A percentile compares a stretch with the other conserved stretches of the same genome.
phyloP scores from a whole-genome alignment of 2,797 vertebrate species.

The Macroramphosus scolopax region DNA sequence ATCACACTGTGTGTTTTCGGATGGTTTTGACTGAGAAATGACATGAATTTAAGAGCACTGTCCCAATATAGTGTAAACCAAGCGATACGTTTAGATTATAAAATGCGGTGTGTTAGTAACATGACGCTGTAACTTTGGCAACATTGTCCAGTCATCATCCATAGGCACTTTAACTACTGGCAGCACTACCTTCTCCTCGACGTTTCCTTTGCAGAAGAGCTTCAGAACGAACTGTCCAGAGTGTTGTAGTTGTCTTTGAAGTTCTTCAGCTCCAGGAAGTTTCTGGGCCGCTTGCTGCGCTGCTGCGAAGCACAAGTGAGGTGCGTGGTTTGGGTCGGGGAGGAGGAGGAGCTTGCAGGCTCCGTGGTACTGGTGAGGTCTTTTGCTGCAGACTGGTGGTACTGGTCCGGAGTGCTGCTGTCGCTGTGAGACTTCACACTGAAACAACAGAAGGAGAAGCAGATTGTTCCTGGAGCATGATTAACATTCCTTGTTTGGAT shows the following conservation, averaged over 20 bases:
- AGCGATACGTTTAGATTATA: slow-evolving; percentile 25
- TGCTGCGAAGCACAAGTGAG: slow-evolving; percentile 91
- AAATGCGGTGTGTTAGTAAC: slow-evolving; percentile 52
- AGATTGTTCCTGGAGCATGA: too few relatives aligned
- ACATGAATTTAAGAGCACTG: slow-evolving; percentile 17
- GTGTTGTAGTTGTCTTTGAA: slow-evolving; percentile 99
- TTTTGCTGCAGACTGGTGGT: slow-evolving; percentile 93
- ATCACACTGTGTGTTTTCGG: neutral
- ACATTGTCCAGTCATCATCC: neutral
- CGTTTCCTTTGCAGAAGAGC: slow-evolving; percentile 65
- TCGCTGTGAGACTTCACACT: slow-evolving; percentile 88
- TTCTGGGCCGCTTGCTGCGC: slow-evolving; percentile 97
- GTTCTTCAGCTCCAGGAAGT: slow-evolving; percentile 96
- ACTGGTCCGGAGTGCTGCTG: slow-evolving; percentile 84
- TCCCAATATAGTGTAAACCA: slow-evolving; percentile 41
- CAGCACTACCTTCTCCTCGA: too few relatives aligned
- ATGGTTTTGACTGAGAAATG: too few relatives aligned
- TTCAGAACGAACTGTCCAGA: slow-evolving; percentile 91
- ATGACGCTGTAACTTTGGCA: slow-evolving; percentile 6
- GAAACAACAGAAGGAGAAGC: too few relatives aligned
- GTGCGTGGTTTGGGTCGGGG: slow-evolving; percentile 97
- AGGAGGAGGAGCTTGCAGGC: slow-evolving; percentile 78
- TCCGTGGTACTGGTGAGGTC: slow-evolving; percentile 90
- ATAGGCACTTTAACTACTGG: slow-evolving; percentile 42
- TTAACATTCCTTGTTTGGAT: slow-evolving; percentile 52